Evolutionary conservation across 2,797 vertebrate genomes (phyloP), one percentile per base, ranked within the genome.

Genomic region (Molossus alvarezi): DNA sequence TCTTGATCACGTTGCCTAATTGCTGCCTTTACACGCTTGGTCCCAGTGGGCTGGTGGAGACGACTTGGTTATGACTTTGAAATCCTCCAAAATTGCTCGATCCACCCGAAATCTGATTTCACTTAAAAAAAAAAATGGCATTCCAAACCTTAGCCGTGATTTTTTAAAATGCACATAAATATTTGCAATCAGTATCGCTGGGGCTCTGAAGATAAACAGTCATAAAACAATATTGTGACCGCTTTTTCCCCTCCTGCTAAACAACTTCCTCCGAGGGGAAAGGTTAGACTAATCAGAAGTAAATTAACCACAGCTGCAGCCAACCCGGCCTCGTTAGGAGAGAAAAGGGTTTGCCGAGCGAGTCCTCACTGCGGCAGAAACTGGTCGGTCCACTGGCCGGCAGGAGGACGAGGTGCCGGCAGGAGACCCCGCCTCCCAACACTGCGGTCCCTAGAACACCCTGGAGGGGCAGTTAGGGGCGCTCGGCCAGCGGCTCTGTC

Each of bases 281-380:
- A 98, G 98, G 98, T 98, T 97, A 98, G 96, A 75, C 98, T 98
- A 98, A 98, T 98, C 98, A 98, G 97, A 97, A 95, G 96, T 60
- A 98, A 98, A 98, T 98, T 96, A 98, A 97, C 97, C 96, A 72
- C 98, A 98, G 98, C 98, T 98, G 98, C 90, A 67, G 87, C 96
- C 92, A 96, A 81, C 92, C 95, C 77, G 2, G 9, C 73, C 14
- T 41, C 57, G 5, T 23, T 13, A 58, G 20, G 45, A 9, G 57
- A 41, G 93, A 48, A 77, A 75, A 17, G 4, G 9, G 75, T 48
- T 25, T 1, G 18, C n/a, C 3, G 4, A 45, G 9, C 1, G 37
- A 13, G 15, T 60, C 71, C 75, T 62, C 6, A 0, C 45, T 20
- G 57, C 0, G 1, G 3, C 13, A 20, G 37, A 9, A 3, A 25